Base-by-base conservation (phyloP, 1,140 invertebrate species). In the Akabosia matsudoensis region DNA sequence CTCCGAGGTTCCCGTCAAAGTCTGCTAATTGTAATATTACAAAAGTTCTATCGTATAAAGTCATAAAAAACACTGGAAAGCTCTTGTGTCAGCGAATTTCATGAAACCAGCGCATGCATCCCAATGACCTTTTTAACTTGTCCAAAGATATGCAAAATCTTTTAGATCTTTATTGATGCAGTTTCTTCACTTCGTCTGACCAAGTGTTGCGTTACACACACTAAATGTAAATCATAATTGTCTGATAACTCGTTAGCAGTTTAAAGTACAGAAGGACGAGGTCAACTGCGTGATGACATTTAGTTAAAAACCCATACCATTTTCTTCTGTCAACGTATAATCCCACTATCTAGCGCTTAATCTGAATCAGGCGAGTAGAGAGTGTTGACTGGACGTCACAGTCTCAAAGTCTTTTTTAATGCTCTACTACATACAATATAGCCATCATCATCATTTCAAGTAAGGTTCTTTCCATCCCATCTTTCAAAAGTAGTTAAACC, bases 221-320 rank as follows among this genome's bases (percentile, higher is more conserved):
- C 3, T 10, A 56, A 56, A n/a, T 13, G 54, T n/a, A 24, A 56
- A 45, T 18, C 37, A 45, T 45, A 18, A 18, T 10, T 45, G 37
- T 18, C 18, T 16, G 54, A 56, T 56, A 56, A 22, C 22, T 13
- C 10, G 54, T 13, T 56, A 16, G n/a, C n/a, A 56, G 54, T 16
- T 56, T 56, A 56, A 56, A 56, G 54, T 56, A 56, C 54, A 56
- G 54, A 56, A 56, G 54, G 54, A 56, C 54, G 24, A 22, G 54
- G 54, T 56, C 24, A 56, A 56, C 22, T 16, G 7, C 54, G 14
- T 56, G 54, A 22, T 56, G 54, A 56, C 54, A 56, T 22, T 22
- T n/a, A 56, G 54, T 22, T 3, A 56, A 56, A 24, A 56, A 22
- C 24, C 54, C 54, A 56, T 24, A 7, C 18, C 37, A 45, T 45